Conservation (phyloP, 2,888 invertebrate genomes). For the Nomada fabriciana region DNA sequence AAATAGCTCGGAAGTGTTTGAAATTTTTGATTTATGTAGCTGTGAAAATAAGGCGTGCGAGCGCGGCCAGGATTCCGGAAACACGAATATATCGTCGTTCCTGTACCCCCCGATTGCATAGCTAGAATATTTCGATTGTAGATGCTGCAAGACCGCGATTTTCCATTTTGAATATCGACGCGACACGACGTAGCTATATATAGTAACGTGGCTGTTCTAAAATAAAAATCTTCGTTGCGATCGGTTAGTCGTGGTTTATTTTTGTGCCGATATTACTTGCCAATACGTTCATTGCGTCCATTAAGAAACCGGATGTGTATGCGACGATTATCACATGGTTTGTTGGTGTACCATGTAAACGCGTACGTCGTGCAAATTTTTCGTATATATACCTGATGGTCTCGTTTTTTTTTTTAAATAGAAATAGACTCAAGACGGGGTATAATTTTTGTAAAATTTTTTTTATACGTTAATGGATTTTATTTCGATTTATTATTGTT, state of each 20-base stretch:
- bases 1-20: conserved; percentile 37
- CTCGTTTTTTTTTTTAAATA: too few relatives aligned
- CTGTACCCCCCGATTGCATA: conserved; percentile 2
- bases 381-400: not conserved
- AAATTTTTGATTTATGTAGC: conserved; percentile 35
- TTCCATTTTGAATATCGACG: not conserved
- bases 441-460: too few relatives aligned
- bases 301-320: conserved; percentile 50
- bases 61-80: conserved; percentile 11
- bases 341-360: not conserved
- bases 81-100: conserved; percentile 2
- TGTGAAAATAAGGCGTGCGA: conserved; percentile 20
- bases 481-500: too few relatives aligned
- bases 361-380: not conserved
- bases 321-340: conserved; percentile 5
- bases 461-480: too few relatives aligned
- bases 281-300: conserved; percentile 42
- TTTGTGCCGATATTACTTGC: conserved; percentile 33
- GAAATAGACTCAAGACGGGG: too few relatives aligned
- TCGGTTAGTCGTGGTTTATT: conserved; percentile 24
- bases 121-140: not conserved
- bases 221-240: conserved; percentile 23
- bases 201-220: not conserved
- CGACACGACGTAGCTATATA: not conserved
- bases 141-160: not conserved